phyloP scores from a whole-genome alignment of 2,888 invertebrate species.

The Alentia gelatinosa region DNA sequence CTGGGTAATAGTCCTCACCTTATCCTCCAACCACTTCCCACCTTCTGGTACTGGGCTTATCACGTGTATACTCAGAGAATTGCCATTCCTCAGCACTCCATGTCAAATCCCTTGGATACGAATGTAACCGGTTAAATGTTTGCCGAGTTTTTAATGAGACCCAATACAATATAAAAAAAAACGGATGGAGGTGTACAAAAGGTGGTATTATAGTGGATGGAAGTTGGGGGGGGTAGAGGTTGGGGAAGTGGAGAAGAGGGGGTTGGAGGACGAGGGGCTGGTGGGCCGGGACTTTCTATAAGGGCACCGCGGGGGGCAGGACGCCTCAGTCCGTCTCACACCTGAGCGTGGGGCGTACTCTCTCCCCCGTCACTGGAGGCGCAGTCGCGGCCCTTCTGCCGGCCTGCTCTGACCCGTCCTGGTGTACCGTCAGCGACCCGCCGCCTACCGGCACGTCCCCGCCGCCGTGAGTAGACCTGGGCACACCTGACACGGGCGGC shows the following conservation, averaged over 20 bases:
- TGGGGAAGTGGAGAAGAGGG: background rate
- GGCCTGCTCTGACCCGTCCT: background rate
- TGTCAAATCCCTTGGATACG: background rate
- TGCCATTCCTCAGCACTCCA: background rate
- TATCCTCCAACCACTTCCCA: background rate
- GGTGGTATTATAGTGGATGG: background rate
- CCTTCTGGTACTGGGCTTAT: background rate
- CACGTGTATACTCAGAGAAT: background rate
- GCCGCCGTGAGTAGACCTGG: too few relatives aligned
- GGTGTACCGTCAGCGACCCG: background rate
- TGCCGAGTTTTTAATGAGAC: constrained; percentile 24
- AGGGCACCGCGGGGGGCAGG: constrained; percentile 27
- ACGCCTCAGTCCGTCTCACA: constrained; percentile 13
- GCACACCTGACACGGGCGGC: too few relatives aligned
- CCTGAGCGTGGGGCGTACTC: background rate
- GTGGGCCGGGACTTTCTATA: background rate
- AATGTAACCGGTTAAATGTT: background rate
- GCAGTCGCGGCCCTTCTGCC: background rate
- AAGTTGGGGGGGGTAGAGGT: background rate
- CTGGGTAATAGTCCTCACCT: background rate
- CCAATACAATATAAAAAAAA: background rate
- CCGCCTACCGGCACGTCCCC: too few relatives aligned
- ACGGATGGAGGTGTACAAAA: background rate
- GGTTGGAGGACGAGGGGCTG: background rate
- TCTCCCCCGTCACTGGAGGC: too few relatives aligned